These are phyloP conservation scores for Hippocampus barbouri DNA, from an alignment of 2,113 vertebrate genomes.

Conservation along the genomic window DNA sequence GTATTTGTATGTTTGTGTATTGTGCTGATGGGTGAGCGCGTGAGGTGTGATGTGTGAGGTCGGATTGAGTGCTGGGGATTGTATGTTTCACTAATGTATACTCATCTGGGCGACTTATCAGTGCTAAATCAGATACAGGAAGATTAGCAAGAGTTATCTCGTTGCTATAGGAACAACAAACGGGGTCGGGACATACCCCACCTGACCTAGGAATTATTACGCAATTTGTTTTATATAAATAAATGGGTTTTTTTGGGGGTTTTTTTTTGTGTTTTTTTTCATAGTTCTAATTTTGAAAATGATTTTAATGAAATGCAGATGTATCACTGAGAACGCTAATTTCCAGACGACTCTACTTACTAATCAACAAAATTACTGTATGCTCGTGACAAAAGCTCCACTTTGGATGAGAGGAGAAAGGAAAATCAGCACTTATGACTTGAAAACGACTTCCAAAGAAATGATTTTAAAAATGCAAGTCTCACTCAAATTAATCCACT, in stretches of 20 bases:
- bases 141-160: slow-evolving; percentile 49
- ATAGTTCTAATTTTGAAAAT: too few species aligned
- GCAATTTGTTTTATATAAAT: neutral
- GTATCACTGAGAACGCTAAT: too few species aligned
- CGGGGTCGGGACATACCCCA: neutral
- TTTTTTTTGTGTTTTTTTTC: too few species aligned
- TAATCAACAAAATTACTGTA: too few species aligned
- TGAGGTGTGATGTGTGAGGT: slow-evolving; percentile 35
- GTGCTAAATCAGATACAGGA: slow-evolving; percentile 25
- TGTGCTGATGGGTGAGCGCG: slow-evolving; percentile 22
- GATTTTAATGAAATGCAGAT: too few species aligned
- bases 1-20: slow-evolving; percentile 26
- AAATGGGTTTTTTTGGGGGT: neutral
- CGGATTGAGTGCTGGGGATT: slow-evolving; percentile 29
- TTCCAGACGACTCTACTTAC: too few species aligned
- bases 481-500: too few species aligned
- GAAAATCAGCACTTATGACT: too few species aligned
- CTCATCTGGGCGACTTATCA: slow-evolving; percentile 28
- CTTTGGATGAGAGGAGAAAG: too few species aligned
- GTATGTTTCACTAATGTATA: slow-evolving; percentile 40
- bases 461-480: too few species aligned
- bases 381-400: too few species aligned
- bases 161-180: slow-evolving; percentile 37
- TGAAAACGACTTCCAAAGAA: too few species aligned
- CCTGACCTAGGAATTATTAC: neutral